Evolutionary conservation across 92 coral and sea anemone genomes (phyloP), one percentile per base, ranked within the genome.

Genomic region (Phymanthus crucifer): DNA sequence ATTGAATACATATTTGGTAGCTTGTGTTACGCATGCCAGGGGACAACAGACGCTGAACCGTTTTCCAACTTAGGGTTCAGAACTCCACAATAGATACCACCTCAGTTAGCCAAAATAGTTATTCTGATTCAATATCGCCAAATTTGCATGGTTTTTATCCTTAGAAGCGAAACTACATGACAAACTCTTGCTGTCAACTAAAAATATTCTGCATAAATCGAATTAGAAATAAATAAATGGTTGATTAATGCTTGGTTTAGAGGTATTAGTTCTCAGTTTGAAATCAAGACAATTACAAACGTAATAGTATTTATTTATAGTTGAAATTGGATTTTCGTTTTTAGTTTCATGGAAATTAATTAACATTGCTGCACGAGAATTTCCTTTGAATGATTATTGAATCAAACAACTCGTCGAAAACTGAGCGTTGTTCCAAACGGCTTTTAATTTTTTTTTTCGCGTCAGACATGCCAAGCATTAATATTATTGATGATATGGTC

Each of bases 21-120:
- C 68, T 61, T 11, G 3, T 61, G 68, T 61, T 61, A 61, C 13
- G 68, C 68, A 61, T 61, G 68, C 68, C 68, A 6, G 68, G 21
- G 1, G 29, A 27, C 34, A 26, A 61, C 33, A 61, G 68, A 61
- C 68, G 68, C 68, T 61, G 68, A 61, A 61, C 68, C 68, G 34
- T 21, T 4, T 54, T 6, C 32, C 16, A 27, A 3, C 68, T 13
- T 27, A 61, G 68, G 68, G 19, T 4, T 24, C 18, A 23, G 4
- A 61, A 24, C 34, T 12, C 11, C 17, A 29, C 64, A 50, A 54
- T 54, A 54, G 19, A 19, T 43, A 7, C 48, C 1, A 5, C 48
- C 1, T 11, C 48, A 5, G 48, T 54, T 3, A 21, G 6, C 10
- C 1, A 54, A 54, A n/a, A 21, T 54, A 21, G 3, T 50, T 54